A percentile compares a stretch with the other conserved stretches of the same genome.
phyloP scores from a whole-genome alignment of 2,888 invertebrate species.

The Cheiracanthium punctorium region DNA sequence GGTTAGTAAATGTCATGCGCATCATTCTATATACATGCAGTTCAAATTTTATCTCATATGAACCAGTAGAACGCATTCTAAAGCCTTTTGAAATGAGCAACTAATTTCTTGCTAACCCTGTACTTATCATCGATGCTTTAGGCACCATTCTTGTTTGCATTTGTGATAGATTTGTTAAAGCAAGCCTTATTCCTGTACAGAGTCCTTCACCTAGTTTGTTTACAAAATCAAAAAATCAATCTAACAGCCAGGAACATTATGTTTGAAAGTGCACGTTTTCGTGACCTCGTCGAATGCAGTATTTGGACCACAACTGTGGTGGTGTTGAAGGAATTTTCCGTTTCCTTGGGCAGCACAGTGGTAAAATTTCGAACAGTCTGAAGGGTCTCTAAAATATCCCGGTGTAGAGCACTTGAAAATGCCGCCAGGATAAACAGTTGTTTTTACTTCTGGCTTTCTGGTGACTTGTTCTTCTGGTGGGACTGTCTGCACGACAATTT shows the following conservation, averaged over 20 bases:
- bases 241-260: constrained; percentile 25
- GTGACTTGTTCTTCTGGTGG: constrained; percentile 10
- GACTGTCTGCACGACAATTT: constrained; percentile 75
- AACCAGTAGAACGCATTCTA: no score
- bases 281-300: constrained; percentile 31
- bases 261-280: constrained; percentile 24
- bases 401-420: constrained; percentile 37
- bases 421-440: constrained; percentile 18
- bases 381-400: constrained; percentile 64
- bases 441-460: constrained; percentile 14
- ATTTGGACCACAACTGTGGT: constrained; percentile 28
- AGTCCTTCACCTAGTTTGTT: no score
- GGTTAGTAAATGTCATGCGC: no score
- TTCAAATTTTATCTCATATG: no score
- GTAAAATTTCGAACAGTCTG: constrained; percentile 71
- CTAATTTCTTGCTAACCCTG: no score
- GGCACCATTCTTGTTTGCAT: no score
- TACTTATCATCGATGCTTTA: no score
- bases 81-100: no score
- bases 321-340: constrained; percentile 64
- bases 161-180: no score
- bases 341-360: constrained; percentile 59
- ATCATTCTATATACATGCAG: no score
- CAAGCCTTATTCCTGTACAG: no score
- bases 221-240: background rate